A percentile compares a stretch with the other conserved stretches of the same genome.
Evolutionary conservation across 2,113 vertebrate genomes (phyloP).

Genomic region (Phasianus colchicus): DNA sequence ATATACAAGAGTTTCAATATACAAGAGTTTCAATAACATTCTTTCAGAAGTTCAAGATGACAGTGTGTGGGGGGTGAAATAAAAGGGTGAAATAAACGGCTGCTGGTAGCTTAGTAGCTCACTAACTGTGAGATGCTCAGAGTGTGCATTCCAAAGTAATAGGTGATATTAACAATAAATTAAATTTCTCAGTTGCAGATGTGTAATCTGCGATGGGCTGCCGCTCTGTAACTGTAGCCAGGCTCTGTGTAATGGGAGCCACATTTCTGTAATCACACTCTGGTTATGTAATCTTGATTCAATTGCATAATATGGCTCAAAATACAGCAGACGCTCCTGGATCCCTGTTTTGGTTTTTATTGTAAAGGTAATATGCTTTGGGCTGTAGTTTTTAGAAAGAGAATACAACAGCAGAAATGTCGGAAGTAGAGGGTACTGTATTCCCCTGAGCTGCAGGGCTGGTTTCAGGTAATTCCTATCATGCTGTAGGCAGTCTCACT

Average conservation of each 20-base stretch:
- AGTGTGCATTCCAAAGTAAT: not conserved
- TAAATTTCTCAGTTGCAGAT: not conserved
- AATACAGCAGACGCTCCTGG: not conserved
- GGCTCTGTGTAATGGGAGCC: not conserved
- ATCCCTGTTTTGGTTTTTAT: not conserved
- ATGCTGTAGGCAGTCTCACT: not conserved
- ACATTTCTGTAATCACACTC: slow-evolving; percentile 7
- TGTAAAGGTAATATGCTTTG: not conserved
- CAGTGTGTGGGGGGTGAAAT: not conserved
- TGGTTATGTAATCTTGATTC: slow-evolving; percentile 27
- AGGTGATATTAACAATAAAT: not conserved
- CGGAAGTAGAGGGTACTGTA: accelerated
- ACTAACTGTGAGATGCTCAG: not conserved
- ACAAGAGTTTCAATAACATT: not conserved
- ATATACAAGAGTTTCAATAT: not conserved
- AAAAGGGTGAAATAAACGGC: not conserved
- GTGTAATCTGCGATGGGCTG: not conserved
- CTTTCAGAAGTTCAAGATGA: not conserved
- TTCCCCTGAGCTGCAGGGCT: not conserved
- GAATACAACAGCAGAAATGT: accelerated
- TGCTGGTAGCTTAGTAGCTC: not conserved
- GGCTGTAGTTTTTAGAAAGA: not conserved
- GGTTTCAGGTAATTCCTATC: not conserved
- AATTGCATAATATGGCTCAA: slow-evolving; percentile 50
- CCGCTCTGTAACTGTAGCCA: not conserved